Base-by-base conservation (phyloP, 2,113 vertebrate species). In the Thunnus maccoyii region DNA sequence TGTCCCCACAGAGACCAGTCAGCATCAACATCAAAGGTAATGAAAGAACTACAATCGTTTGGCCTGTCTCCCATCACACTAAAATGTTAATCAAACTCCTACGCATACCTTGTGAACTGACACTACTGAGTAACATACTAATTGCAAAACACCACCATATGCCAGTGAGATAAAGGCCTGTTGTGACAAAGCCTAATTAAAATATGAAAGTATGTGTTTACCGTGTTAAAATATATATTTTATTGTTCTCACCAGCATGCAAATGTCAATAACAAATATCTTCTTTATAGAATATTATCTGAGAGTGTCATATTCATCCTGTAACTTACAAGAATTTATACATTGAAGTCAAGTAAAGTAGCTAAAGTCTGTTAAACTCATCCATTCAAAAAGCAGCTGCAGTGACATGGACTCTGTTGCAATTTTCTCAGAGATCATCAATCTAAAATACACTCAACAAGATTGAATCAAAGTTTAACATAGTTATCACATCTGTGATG, bases 11-110 rank as follows among this genome's bases (percentile, higher is more conserved):
- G 50, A 78, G 36, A 60, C 52, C 22, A 58, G 27, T 72, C 48
- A 64, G 72, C 27, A 52, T 30, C 11, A 30, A 69, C 65, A 65
- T 83, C 61, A 82, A 83, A 83, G 57, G 71, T 65, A 63, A 83
- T 58, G 48, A 64, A 2, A 57, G 52, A 62, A 30, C 52, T 32
- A 10, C 7, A 5, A 75, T 72, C 1, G 63, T 63, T 20, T 55
- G 32, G 44, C 46, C 32, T 48, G 44, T 17, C 62, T 56, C 62
- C 15, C 57, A 46, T 52, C 48, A 50, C 17, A 15, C 14, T 66
- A 25, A 55, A 73, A 65, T 18, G n/a, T 68, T 16, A 36, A 78
- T 55, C 57, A 82, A 20, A 62, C 3, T 0, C 20, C 32, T 13
- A 10, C 2, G 2, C 55, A 27, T n/a, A 54, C 1, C 15, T 30